phyloP scores from a whole-genome alignment of 2,888 invertebrate genomes.

The Endotricha flammealis region DNA sequence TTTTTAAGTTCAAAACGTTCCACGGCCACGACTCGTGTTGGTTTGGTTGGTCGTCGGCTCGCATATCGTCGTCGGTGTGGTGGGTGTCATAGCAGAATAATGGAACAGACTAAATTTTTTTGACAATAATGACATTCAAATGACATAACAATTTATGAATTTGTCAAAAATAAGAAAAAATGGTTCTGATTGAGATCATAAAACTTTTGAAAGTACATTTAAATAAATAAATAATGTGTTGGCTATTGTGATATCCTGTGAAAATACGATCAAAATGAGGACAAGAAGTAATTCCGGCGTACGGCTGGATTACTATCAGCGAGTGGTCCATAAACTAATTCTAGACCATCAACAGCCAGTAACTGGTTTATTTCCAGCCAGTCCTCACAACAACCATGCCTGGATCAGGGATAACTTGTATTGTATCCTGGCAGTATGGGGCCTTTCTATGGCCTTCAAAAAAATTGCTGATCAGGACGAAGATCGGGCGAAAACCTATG shows the following conservation, averaged over 20 bases:
- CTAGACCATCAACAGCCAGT: constrained; percentile 97
- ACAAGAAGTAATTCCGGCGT: constrained; percentile 94
- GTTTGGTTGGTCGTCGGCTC: too few species aligned
- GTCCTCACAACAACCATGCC: constrained; percentile 91
- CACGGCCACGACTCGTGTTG: too few species aligned
- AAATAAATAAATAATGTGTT: background rate
- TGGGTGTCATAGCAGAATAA: too few species aligned
- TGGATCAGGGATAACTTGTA: constrained; percentile 99
- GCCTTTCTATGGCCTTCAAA: constrained; percentile 97
- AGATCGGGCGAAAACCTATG: constrained; percentile 98
- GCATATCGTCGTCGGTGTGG: too few species aligned
- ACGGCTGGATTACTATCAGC: constrained; percentile 96
- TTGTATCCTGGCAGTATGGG: constrained; percentile 98
- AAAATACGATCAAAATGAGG: constrained; percentile 80
- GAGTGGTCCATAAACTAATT: constrained; percentile 95
- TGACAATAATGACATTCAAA: constrained; percentile 8
- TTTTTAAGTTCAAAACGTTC: too few species aligned
- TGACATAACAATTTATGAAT: background rate
- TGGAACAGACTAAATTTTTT: too few species aligned
- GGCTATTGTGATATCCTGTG: too few species aligned
- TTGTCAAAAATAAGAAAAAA: constrained; percentile 2
- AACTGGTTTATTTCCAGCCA: constrained; percentile 97
- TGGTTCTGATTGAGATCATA: background rate
- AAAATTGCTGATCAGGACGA: constrained; percentile 99
- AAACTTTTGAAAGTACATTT: too few species aligned